Evolutionary conservation across 2,113 vertebrate genomes (phyloP).

Genomic region (Centropus bengalensis): DNA sequence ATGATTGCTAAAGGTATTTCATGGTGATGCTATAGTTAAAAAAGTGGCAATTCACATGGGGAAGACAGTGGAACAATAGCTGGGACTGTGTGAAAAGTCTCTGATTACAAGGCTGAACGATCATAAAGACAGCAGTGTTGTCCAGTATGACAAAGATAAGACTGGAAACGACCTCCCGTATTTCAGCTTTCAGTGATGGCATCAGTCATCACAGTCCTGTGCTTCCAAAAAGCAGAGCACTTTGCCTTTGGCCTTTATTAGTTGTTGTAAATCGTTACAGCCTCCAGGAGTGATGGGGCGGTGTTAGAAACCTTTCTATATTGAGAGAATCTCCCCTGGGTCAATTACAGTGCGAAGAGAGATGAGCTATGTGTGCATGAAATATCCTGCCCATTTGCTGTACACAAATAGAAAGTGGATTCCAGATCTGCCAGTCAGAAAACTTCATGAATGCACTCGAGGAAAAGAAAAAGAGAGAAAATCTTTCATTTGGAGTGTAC

Average conservation of each 20-base stretch:
- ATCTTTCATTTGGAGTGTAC: not conserved
- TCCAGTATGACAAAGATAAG: not conserved
- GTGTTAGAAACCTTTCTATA: not conserved
- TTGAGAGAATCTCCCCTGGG: not conserved
- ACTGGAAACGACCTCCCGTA: not conserved
- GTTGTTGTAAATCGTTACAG: not conserved
- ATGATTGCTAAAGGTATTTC: not conserved
- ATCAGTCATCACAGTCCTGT: not conserved
- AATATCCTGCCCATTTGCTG: not conserved
- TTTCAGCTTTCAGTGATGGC: not conserved
- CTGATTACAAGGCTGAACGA: not conserved
- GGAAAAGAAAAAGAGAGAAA: not conserved
- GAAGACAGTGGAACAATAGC: not conserved
- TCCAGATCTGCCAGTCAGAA: not conserved
- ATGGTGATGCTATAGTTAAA: not conserved
- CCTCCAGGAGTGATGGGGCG: not conserved
- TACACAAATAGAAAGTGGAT: not conserved
- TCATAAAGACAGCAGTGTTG: not conserved
- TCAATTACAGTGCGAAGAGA: conserved; percentile 1
- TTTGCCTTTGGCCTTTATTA: conserved; percentile 2
- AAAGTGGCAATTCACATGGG: not conserved
- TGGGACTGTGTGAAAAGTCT: not conserved
- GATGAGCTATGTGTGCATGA: not conserved
- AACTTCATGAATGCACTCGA: not conserved
- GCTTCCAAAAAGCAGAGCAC: not conserved